Conservation (phyloP, 2,888 invertebrate genomes). For the Dryocosmus kuriphilus region DNA sequence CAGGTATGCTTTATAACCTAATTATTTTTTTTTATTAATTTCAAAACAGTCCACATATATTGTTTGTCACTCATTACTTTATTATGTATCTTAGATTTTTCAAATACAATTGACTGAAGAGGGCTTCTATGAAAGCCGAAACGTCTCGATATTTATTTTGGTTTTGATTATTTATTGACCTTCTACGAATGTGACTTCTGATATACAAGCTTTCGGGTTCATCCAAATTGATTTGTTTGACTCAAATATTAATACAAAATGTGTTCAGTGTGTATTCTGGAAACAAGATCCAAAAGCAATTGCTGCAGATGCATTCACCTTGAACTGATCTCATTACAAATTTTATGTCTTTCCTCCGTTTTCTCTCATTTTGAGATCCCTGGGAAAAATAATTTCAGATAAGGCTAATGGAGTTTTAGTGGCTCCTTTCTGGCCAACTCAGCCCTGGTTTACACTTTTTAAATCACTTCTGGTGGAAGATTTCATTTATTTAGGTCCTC, state of each 20-base stretch:
- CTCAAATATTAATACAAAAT: constrained; percentile 59
- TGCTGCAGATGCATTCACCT: constrained; percentile 62
- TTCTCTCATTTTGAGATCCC: constrained; percentile 53
- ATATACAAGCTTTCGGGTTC: constrained; percentile 36
- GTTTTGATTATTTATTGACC: too few relatives aligned
- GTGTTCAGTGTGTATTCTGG: constrained; percentile 60
- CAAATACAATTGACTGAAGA: too few relatives aligned
- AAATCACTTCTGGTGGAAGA: neutral
- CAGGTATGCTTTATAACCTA: too few relatives aligned
- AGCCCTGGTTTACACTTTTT: constrained; percentile 63
- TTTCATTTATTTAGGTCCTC: too few relatives aligned
- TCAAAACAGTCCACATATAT: too few relatives aligned
- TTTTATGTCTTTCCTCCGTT: constrained; percentile 58
- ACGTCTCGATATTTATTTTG: too few relatives aligned
- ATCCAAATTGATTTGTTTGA: constrained; percentile 61
- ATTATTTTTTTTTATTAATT: too few relatives aligned
- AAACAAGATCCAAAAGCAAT: constrained; percentile 56
- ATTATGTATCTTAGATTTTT: too few relatives aligned
- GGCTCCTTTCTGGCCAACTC: constrained; percentile 58
- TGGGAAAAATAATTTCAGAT: constrained; percentile 59
- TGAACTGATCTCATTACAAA: constrained; percentile 43
- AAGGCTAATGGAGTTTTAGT: constrained; percentile 62
- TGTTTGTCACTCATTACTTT: too few relatives aligned
- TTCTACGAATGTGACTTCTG: too few relatives aligned
- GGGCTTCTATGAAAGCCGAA: too few relatives aligned